Conservation (phyloP, 1,140 invertebrate species). For the Nasonia longicornis region DNA sequence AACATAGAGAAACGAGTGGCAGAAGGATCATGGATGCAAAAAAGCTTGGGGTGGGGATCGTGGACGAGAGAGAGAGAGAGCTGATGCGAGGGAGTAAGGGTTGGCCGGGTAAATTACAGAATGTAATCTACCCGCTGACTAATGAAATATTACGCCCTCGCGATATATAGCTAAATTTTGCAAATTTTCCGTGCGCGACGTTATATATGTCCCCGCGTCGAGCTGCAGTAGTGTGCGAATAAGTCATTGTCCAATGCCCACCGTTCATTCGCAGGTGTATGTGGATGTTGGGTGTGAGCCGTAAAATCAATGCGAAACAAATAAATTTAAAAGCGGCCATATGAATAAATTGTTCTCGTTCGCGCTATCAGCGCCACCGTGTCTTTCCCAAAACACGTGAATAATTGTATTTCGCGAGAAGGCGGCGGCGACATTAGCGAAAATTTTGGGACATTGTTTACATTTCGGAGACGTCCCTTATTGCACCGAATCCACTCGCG, state of each 20-base stretch:
- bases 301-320: not conserved
- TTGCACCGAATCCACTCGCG: too few species aligned
- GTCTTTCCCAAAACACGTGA: not conserved
- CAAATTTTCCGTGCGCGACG: not conserved
- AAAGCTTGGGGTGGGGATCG: conserved; percentile 34
- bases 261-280: not conserved
- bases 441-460: not conserved
- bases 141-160: conserved; percentile 9
- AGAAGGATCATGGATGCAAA: conserved; percentile 44
- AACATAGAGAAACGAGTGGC: conserved; percentile 21
- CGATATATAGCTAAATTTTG: not conserved
- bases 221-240: too few species aligned
- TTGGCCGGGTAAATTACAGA: conserved; percentile 34
- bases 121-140: conserved; percentile 42
- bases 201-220: not conserved
- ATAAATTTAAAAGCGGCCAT: not conserved
- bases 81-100: not conserved
- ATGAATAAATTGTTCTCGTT: not conserved
- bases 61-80: conserved; percentile 7
- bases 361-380: not conserved
- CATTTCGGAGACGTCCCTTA: not conserved
- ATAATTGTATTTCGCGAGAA: not conserved
- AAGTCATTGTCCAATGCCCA: too few species aligned
- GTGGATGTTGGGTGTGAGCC: not conserved
- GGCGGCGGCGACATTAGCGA: not conserved